phyloP scores from a whole-genome alignment of 2,888 invertebrate species.

The Heliconius ethilla region DNA sequence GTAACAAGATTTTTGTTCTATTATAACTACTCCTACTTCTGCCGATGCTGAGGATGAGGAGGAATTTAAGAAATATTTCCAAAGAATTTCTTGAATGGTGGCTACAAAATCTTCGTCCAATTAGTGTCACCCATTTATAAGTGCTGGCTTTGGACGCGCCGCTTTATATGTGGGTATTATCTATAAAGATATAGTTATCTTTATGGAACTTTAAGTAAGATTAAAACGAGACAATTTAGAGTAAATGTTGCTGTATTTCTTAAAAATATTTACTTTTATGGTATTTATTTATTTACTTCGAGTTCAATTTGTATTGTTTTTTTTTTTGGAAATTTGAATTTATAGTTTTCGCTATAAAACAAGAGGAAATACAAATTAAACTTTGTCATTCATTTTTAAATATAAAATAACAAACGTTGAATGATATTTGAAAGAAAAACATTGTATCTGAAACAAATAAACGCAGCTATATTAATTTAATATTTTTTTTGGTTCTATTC shows the following conservation, averaged over 20 bases:
- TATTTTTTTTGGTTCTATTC: too few relatives aligned
- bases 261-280: background rate
- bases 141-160: conserved; percentile 49
- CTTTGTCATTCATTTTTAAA: too few relatives aligned
- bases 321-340: too few relatives aligned
- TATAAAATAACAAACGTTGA: too few relatives aligned
- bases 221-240: conserved; percentile 16
- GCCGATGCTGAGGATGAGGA: conserved; percentile 24
- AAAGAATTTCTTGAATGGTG: conserved; percentile 43
- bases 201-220: conserved; percentile 22
- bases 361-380: too few relatives aligned
- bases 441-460: too few relatives aligned
- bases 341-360: too few relatives aligned
- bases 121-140: conserved; percentile 76
- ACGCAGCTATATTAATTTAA: too few relatives aligned
- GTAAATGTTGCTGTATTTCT: conserved; percentile 1
- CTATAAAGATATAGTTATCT: conserved; percentile 39
- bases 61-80: conserved; percentile 43
- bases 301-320: too few relatives aligned
- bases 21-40: conserved; percentile 36
- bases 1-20: conserved; percentile 36
- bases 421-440: too few relatives aligned
- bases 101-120: conserved; percentile 54
- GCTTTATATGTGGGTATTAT: conserved; percentile 40
- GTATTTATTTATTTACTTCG: background rate